Evolutionary conservation across 2,888 invertebrate genomes (phyloP).

Genomic region (Drosophila eohydei): DNA sequence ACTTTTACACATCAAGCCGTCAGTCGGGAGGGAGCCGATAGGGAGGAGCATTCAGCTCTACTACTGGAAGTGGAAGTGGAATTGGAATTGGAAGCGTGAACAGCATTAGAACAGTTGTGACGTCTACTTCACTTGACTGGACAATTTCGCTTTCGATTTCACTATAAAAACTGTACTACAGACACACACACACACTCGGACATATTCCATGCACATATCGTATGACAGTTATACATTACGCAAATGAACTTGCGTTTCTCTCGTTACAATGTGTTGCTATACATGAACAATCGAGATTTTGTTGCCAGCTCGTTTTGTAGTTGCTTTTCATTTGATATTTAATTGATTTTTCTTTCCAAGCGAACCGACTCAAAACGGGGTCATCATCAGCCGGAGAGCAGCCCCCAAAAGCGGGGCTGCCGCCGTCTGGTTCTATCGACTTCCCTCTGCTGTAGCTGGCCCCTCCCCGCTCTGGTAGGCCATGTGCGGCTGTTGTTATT

Average conservation of each 20-base stretch:
- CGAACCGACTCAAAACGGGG: slow-evolving; percentile 52
- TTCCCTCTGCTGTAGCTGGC: neutral
- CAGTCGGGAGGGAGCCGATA: neutral
- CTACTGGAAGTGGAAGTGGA: neutral
- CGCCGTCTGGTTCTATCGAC: slow-evolving; percentile 10
- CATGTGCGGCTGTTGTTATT: slow-evolving; percentile 52
- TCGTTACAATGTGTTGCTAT: slow-evolving; percentile 17
- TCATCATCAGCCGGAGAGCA: slow-evolving; percentile 46
- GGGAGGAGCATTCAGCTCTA: neutral
- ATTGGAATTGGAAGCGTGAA: slow-evolving; percentile 12
- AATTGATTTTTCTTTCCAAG: slow-evolving; percentile 55
- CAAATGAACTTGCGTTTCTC: slow-evolving; percentile 49
- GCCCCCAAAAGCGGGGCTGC: slow-evolving; percentile 38
- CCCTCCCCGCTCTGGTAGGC: neutral
- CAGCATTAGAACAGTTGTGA: slow-evolving; percentile 41
- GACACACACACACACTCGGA: neutral
- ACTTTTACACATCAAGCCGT: slow-evolving; percentile 23
- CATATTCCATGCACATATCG: slow-evolving; percentile 15
- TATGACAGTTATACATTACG: slow-evolving; percentile 54
- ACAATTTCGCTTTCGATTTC: slow-evolving; percentile 69
- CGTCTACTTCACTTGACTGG: slow-evolving; percentile 38
- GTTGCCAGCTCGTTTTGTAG: slow-evolving; percentile 11
- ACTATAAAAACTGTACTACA: slow-evolving; percentile 57
- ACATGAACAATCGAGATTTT: slow-evolving; percentile 47
- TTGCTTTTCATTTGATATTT: slow-evolving; percentile 47